Percentiles rank a stretch among this genome's conserved stretches.
Evolutionary conservation across 2,113 vertebrate genomes (phyloP).

Genomic region (Siniperca knerii): DNA sequence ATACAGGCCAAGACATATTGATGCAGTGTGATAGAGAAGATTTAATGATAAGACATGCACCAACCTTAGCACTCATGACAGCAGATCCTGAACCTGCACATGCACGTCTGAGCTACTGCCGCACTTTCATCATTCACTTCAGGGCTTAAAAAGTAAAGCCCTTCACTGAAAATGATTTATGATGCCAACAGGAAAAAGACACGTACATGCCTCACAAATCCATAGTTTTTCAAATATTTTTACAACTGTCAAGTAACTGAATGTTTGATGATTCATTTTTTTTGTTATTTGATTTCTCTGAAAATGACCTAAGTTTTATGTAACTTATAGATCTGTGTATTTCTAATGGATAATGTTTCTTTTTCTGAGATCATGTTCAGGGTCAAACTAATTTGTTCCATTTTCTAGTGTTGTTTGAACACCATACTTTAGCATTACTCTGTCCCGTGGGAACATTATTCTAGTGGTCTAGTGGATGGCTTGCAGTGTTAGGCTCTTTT

Average conservation of each 20-base stretch:
- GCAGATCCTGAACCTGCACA: conserved; percentile 59
- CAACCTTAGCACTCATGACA: conserved; percentile 44
- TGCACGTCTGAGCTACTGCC: conserved; percentile 44
- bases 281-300: conserved; percentile 4
- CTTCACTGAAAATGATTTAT: conserved; percentile 52
- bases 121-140: conserved; percentile 66
- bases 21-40: conserved; percentile 30
- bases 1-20: conserved; percentile 43
- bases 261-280: conserved; percentile 13
- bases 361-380: conserved; percentile 28
- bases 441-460: conserved; percentile 64
- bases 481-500: conserved; percentile 27
- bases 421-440: conserved; percentile 23
- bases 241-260: conserved; percentile 16
- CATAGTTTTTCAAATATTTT: conserved; percentile 37
- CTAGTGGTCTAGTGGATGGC: conserved; percentile 36
- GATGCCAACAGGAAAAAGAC: conserved; percentile 17
- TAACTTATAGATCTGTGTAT: conserved; percentile 5
- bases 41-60: conserved; percentile 63
- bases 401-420: conserved; percentile 18
- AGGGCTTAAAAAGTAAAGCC: conserved; percentile 47
- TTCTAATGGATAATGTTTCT: conserved; percentile 16
- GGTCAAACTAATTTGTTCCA: conserved; percentile 41
- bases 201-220: conserved; percentile 1
- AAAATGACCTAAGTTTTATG: neutral